These are phyloP conservation scores for Leptinotarsa undecemlineata DNA, from an alignment of 1,140 invertebrate species.

Conservation along the genomic window DNA sequence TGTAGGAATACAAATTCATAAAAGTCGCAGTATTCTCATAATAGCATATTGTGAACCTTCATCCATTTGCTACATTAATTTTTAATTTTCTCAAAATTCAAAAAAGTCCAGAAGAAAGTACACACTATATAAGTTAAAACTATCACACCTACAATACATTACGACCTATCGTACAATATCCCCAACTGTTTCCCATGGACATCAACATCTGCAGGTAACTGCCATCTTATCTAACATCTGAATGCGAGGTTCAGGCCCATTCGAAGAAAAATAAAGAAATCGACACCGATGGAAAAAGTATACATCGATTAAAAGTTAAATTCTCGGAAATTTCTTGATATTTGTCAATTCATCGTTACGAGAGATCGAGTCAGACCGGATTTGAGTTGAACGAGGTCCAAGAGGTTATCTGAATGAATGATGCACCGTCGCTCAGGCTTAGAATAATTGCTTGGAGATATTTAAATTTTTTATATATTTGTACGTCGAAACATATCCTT, in stretches of 20 bases:
- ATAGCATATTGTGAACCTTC: no score
- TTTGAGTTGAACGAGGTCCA: background rate
- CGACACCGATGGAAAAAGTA: conserved; percentile 11
- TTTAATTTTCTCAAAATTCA: no score
- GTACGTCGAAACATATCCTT: background rate
- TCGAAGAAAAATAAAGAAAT: conserved; percentile 10
- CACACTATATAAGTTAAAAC: no score
- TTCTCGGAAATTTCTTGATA: conserved; percentile 10
- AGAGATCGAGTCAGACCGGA: background rate
- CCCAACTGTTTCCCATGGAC: no score
- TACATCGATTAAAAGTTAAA: conserved; percentile 1
- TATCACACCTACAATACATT: no score
- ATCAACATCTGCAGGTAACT: background rate
- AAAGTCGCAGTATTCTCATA: no score
- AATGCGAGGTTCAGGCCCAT: background rate
- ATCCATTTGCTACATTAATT: no score
- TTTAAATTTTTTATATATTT: conserved; percentile 5
- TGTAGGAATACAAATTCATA: no score
- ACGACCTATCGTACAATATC: no score
- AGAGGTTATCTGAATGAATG: conserved; percentile 12
- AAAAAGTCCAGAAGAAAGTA: no score
- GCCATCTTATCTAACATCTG: conserved; percentile 4
- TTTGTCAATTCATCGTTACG: conserved; percentile 18
- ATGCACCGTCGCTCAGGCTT: background rate
- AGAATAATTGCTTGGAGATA: conserved; percentile 13